Conservation (phyloP, 2,888 invertebrate genomes). For the Caenorhabditis sp. region DNA sequence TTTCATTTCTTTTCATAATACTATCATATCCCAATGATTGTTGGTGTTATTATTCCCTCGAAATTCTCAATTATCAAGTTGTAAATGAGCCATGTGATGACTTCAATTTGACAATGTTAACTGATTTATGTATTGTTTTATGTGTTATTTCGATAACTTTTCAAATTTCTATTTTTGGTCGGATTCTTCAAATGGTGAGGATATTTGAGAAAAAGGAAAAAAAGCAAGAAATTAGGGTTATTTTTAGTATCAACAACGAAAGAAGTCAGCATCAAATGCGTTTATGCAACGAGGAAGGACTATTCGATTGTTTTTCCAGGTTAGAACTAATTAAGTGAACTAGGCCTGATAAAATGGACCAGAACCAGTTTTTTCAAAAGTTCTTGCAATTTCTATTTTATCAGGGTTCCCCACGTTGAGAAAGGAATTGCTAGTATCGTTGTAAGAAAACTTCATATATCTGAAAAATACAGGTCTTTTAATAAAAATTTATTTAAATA, state of each 20-base stretch:
- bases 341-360: no score
- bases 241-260: not conserved
- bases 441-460: no score
- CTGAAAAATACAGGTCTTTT: no score
- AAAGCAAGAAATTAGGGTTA: not conserved
- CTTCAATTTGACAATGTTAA: not conserved
- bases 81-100: slow-evolving; percentile 5
- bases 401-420: no score
- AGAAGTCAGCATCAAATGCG: not conserved
- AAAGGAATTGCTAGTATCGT: no score
- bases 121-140: not conserved
- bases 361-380: no score
- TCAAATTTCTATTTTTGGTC: not conserved
- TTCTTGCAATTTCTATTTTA: no score
- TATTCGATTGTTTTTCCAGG: slow-evolving; percentile 3
- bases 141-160: not conserved
- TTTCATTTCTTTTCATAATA: not conserved
- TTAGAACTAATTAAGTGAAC: no score
- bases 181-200: not conserved
- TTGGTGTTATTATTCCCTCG: slow-evolving; percentile 6
- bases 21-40: slow-evolving; percentile 6
- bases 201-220: not conserved
- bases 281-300: slow-evolving; percentile 1
- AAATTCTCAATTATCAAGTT: slow-evolving; percentile 2
- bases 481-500: no score